Evolutionary conservation across 2,888 invertebrate genomes (phyloP).

Genomic region (Phyllotreta cruciferae): DNA sequence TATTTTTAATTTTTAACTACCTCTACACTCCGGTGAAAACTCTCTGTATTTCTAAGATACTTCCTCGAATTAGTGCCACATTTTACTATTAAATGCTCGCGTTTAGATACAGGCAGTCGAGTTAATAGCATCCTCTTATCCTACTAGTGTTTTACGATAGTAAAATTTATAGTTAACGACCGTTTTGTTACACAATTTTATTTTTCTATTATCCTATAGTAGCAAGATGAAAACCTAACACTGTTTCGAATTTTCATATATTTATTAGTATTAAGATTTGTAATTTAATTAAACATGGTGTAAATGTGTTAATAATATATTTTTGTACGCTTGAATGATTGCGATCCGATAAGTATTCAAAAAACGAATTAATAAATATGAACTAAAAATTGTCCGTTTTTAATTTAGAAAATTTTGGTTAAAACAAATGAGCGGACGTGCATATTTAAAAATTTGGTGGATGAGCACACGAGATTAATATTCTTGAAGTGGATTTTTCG

Average conservation of each 20-base stretch:
- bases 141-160: constrained; percentile 17
- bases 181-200: constrained; percentile 9
- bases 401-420: too few relatives aligned
- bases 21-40: neutral
- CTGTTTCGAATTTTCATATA: constrained; percentile 29
- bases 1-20: constrained; percentile 2
- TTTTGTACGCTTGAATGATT: constrained; percentile 61
- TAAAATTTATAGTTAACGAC: constrained; percentile 8
- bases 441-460: too few relatives aligned
- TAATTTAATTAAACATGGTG: constrained; percentile 41
- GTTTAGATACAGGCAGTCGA: constrained; percentile 20
- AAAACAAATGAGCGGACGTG: too few relatives aligned
- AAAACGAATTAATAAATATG: constrained; percentile 45
- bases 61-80: constrained; percentile 7
- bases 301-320: constrained; percentile 59
- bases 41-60: neutral
- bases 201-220: constrained; percentile 31
- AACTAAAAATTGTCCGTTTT: constrained; percentile 18
- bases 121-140: constrained; percentile 11
- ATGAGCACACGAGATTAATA: too few relatives aligned
- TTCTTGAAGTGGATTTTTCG: too few relatives aligned
- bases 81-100: constrained; percentile 5
- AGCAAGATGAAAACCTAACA: constrained; percentile 26
- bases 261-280: constrained; percentile 27
- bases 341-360: constrained; percentile 56